phyloP scores from a whole-genome alignment of 2,888 invertebrate species.

The Tenthredo notha region DNA sequence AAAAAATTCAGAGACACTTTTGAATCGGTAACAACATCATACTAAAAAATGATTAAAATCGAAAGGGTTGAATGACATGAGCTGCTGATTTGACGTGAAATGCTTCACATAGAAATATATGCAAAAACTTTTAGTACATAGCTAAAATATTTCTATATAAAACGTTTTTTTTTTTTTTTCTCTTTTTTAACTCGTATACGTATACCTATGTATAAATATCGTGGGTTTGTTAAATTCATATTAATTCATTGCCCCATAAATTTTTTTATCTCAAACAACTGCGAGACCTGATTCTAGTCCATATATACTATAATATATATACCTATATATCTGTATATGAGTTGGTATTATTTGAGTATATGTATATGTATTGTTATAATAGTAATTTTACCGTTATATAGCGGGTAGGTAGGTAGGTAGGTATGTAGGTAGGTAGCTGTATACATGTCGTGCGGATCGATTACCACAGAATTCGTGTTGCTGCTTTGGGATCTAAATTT shows the following conservation, averaged over 20 bases:
- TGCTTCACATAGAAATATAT: too few species aligned
- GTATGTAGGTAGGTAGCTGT: background rate
- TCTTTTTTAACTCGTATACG: background rate
- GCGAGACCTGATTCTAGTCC: background rate
- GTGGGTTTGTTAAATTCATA: background rate
- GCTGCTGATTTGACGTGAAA: too few species aligned
- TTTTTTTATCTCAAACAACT: background rate
- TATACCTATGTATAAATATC: background rate
- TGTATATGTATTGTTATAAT: background rate
- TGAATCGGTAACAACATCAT: too few species aligned
- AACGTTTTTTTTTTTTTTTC: background rate
- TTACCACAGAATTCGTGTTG: background rate
- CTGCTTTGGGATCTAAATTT: slow-evolving; percentile 3
- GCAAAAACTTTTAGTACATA: background rate
- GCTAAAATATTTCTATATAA: background rate
- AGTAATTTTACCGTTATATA: background rate
- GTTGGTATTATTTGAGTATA: background rate
- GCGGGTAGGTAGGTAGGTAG: background rate
- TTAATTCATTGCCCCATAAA: background rate
- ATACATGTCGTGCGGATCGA: background rate
- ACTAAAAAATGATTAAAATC: too few species aligned
- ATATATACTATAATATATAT: too few species aligned
- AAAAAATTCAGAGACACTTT: too few species aligned
- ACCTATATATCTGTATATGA: background rate
- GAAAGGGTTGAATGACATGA: too few species aligned